These are phyloP conservation scores for Crotalus adamanteus DNA, from an alignment of 2,797 vertebrate species.

Conservation along the genomic window DNA sequence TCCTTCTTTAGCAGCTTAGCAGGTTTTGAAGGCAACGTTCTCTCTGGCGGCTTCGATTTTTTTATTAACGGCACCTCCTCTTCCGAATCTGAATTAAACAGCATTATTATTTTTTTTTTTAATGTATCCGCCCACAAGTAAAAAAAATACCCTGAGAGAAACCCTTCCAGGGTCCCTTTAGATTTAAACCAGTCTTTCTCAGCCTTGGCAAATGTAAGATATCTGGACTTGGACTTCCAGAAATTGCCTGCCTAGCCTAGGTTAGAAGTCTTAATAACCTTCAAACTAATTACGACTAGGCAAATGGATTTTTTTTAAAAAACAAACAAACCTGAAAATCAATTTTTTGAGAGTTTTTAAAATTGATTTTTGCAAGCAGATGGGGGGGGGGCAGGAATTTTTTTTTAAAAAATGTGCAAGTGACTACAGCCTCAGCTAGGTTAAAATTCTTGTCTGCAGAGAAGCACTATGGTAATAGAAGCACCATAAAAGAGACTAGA, in stretches of 20 bases:
- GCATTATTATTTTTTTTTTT: conserved; percentile 16
- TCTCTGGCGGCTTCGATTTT: conserved; percentile 74
- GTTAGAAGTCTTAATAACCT: accelerated
- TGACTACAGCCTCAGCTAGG: too few relatives aligned
- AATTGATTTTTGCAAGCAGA: too few relatives aligned
- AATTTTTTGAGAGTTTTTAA: too few relatives aligned
- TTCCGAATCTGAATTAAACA: conserved; percentile 82
- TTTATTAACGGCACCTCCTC: conserved; percentile 70
- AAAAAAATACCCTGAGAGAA: not conserved
- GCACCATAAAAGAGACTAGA: too few relatives aligned
- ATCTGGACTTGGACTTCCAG: not conserved
- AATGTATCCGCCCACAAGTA: not conserved
- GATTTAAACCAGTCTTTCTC: not conserved
- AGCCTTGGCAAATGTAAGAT: not conserved
- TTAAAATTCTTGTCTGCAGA: too few relatives aligned
- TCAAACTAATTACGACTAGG: too few relatives aligned
- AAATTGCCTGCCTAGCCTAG: not conserved
- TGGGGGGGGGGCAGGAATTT: too few relatives aligned
- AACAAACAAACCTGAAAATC: too few relatives aligned
- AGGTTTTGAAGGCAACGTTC: conserved; percentile 67
- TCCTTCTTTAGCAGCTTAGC: conserved; percentile 73
- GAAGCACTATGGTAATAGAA: not conserved
- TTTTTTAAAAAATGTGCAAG: too few relatives aligned
- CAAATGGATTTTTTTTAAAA: too few relatives aligned
- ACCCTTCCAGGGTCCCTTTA: accelerated